Base-by-base conservation (phyloP, 2,888 invertebrate genomes). In the Pheosia gnoma region DNA sequence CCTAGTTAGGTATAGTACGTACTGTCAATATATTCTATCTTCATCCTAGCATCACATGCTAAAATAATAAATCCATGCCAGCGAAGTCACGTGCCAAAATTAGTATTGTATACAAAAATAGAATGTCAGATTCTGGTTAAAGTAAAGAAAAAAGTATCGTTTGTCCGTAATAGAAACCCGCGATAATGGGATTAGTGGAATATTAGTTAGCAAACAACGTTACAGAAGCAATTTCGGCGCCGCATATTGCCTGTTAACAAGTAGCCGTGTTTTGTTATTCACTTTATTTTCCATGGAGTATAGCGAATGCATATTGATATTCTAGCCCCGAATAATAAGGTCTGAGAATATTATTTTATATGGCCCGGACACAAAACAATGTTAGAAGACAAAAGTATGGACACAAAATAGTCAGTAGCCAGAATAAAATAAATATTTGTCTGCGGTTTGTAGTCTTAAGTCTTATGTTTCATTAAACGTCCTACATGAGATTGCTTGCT, bases 211-310 rank as follows among this genome's bases (percentile, higher is more conserved):
- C 85, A 90, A 93, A 93, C 86, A 85, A 86, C 81, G 88, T 93
- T 93, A 93, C 84, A 79, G 87, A 91, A 88, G 91, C 93, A 93
- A 93, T 93, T 93, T 92, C 81, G 91, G 90, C 86, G 82, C 87
- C 91, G 87, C 90, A 92, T 93, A 93, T 93, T 93, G 93, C 80
- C 91, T 92, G 91, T 93, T 91, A 93, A 85, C 87, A 82, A 83
- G 81, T 81, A 78, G 72, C 75, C 70, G 72, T 75, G 73, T 71
- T 78, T 74, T 75, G 65, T 68, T 68, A 25, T 62, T 60, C 71
- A 75, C 73, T 75, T 79, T 78, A 77, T 68, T 74, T 77, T 79
- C 58, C 65, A 73, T 72, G 59, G 39, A 52, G 61, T n/a, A 36
- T 53, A 25, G 25, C 56, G 51, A 53, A 62, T 60, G 3, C 58